A percentile compares a stretch with the other conserved stretches of the same genome.
These are phyloP conservation scores for Dipodomys merriami DNA, from an alignment of 2,113 vertebrate genomes.

Conservation along the genomic window DNA sequence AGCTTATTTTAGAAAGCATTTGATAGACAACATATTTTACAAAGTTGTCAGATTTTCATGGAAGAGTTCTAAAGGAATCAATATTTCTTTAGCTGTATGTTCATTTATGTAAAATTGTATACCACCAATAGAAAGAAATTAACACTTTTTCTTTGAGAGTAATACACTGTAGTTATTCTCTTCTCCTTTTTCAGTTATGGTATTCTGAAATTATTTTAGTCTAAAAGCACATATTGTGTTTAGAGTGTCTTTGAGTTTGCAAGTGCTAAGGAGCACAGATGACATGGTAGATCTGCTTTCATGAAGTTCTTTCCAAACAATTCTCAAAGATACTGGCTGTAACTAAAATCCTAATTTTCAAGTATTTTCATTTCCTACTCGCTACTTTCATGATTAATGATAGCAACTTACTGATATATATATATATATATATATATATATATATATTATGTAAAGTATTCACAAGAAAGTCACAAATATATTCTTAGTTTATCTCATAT, in stretches of 20 bases:
- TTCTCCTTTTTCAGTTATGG: background rate
- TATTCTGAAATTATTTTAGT: background rate
- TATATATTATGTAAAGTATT: background rate
- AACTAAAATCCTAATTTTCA: conserved; percentile 28
- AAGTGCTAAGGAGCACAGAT: background rate
- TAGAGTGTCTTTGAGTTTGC: background rate
- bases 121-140: background rate
- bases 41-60: conserved; percentile 26
- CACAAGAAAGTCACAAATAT: conserved; percentile 1
- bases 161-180: background rate
- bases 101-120: background rate
- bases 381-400: conserved; percentile 40
- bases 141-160: background rate
- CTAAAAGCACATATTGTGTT: background rate
- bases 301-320: background rate
- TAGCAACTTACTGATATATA: background rate
- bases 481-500: background rate
- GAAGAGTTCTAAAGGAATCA: no score
- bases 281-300: background rate
- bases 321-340: background rate
- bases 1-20: conserved; percentile 15
- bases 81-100: background rate
- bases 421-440: background rate
- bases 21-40: conserved; percentile 11
- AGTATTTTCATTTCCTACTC: background rate